A percentile compares a stretch with the other conserved stretches of the same genome.
Conservation (phyloP, 2,888 invertebrate species). For the Philopedon plagiatum region DNA sequence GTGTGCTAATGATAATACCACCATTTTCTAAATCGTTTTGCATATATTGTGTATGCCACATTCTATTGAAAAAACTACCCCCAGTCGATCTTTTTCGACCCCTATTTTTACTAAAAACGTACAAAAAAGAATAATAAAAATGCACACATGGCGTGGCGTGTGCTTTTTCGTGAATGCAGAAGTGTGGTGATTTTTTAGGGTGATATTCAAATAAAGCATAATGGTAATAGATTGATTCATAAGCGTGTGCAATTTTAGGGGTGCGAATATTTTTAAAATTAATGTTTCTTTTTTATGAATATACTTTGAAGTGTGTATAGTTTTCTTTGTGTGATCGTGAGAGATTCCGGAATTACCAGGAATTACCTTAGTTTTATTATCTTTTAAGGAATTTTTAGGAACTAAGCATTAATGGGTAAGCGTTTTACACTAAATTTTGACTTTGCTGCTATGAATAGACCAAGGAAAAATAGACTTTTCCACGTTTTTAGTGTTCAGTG, state of each 20-base stretch:
- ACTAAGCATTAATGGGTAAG: too few species aligned
- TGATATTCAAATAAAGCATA: slow-evolving; percentile 5
- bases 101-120: slow-evolving; percentile 14
- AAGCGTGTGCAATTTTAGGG: background rate
- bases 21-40: slow-evolving; percentile 13
- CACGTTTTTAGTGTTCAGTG: too few species aligned
- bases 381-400: too few species aligned
- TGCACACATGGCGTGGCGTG: slow-evolving; percentile 32
- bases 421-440: too few species aligned
- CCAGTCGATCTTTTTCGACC: slow-evolving; percentile 1
- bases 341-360: too few species aligned
- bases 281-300: too few species aligned
- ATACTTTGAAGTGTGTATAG: too few species aligned
- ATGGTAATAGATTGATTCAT: background rate
- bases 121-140: slow-evolving; percentile 36
- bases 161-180: slow-evolving; percentile 24
- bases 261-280: background rate
- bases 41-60: slow-evolving; percentile 1
- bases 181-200: slow-evolving; percentile 22
- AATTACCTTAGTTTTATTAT: too few species aligned
- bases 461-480: too few species aligned
- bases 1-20: slow-evolving; percentile 3
- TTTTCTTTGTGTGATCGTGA: too few species aligned
- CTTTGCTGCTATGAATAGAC: too few species aligned
- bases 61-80: slow-evolving; percentile 11